A percentile compares a stretch with the other conserved stretches of the same genome.
Conservation (phyloP, 2,113 vertebrate species). For the Rhea pennata region DNA sequence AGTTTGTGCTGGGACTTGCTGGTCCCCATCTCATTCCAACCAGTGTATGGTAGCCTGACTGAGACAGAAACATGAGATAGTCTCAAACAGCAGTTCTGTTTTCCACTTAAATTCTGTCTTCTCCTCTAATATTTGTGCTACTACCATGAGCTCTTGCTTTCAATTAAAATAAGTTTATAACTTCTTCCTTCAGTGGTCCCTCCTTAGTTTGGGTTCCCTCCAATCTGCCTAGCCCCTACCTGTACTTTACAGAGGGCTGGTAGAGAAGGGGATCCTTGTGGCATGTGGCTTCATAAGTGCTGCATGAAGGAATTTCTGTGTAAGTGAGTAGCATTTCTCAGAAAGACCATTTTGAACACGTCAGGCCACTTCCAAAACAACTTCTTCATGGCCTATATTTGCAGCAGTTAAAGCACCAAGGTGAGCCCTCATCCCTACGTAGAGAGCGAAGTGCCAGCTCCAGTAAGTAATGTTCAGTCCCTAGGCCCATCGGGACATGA, state of each 20-base stretch:
- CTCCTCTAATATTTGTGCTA: background rate
- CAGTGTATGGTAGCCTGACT: background rate
- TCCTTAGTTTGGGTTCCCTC: background rate
- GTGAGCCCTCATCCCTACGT: background rate
- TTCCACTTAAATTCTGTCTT: background rate
- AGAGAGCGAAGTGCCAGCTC: background rate
- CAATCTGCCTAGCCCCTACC: background rate
- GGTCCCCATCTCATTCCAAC: background rate
- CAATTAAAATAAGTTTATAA: background rate
- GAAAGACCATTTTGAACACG: background rate
- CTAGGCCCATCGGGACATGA: background rate
- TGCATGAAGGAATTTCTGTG: background rate
- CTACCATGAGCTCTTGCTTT: background rate
- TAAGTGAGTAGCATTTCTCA: background rate
- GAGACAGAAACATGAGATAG: background rate
- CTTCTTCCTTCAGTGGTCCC: accelerated
- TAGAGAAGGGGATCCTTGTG: background rate
- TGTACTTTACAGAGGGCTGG: background rate
- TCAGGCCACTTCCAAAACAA: background rate
- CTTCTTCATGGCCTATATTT: background rate
- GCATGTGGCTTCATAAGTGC: background rate
- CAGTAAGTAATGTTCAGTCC: background rate
- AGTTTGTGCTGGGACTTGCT: background rate
- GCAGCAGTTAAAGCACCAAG: background rate
- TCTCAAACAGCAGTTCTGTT: background rate